Base-by-base conservation (phyloP, 2,797 vertebrate species). In the Bufotes viridis region DNA sequence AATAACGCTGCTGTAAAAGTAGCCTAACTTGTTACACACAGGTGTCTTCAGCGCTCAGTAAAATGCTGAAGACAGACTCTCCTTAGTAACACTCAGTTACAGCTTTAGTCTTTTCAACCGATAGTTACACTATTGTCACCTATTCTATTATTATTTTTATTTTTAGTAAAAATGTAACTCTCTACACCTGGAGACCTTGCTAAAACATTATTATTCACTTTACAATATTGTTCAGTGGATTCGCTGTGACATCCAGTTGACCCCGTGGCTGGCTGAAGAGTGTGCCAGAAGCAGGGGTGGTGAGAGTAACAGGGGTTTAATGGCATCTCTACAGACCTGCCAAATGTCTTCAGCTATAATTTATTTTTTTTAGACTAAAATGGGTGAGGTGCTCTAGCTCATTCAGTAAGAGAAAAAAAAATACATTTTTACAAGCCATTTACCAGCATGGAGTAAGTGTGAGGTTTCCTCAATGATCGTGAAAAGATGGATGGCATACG, bases 261-360 rank as follows among this genome's bases (percentile, higher is more conserved):
- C 84, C 84, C 51, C 14, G n/a, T 34, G 34, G n/a, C 61, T 78
- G 75, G 42, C 74, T 29, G 24, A 2, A 86, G 24, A 67, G 24
- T 12, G 42, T 65, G 74, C 74, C 84, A 86, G 74, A 10, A 78
- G 22, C 22, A 78, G 42, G 24, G 26, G 22, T 29, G 53, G 67
- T 60, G 53, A 57, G 57, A 85, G 15, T 20, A 15, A 78, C 74
- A 51, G 60, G 22, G 42, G 26, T 29, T 34, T 78, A 63, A 69
- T 65, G 83, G 83, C 84, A 78, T 69, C 51, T 22, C 76, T 86
- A 24, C 49, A 57, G 6, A 57, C 51, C 26, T 80, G 84, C 84
- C 75, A 78, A 29, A 74, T 76, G 7, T 34, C 57, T 76, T 85
- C 51, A 76, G 18, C 11, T 80, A 42, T 86, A 80, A 86, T 86